These are phyloP conservation scores for Oeneis ivallda DNA, from an alignment of 2,888 invertebrate species.

Conservation along the genomic window DNA sequence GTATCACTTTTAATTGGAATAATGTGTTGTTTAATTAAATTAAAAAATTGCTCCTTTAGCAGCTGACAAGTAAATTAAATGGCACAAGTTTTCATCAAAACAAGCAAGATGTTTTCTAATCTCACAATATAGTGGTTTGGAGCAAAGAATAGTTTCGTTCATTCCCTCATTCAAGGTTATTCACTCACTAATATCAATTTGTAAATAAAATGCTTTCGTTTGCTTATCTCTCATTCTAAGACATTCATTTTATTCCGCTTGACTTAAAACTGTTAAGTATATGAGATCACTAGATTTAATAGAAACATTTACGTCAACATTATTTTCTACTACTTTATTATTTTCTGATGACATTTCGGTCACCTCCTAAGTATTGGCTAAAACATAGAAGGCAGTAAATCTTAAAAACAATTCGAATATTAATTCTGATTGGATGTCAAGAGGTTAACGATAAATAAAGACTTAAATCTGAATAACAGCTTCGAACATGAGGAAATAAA, in stretches of 20 bases:
- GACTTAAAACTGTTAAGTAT: background rate
- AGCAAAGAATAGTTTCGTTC: background rate
- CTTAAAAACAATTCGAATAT: conserved; percentile 17
- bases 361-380: conserved; percentile 1
- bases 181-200: background rate
- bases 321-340: background rate
- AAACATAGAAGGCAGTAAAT: conserved; percentile 13
- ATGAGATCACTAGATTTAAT: background rate
- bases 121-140: background rate
- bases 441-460: conserved; percentile 23
- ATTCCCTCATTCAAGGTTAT: background rate
- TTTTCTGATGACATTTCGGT: conserved; percentile 10
- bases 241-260: background rate
- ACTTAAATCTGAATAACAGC: conserved; percentile 13
- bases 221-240: background rate
- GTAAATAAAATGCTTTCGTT: conserved; percentile 1
- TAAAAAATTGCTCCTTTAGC: no score
- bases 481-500: conserved; percentile 38
- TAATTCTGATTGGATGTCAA: conserved; percentile 21
- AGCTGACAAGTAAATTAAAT: no score
- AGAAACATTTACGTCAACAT: conserved; percentile 3
- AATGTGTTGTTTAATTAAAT: no score
- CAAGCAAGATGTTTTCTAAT: background rate
- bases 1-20: no score
- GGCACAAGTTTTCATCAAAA: no score